Percentiles rank a stretch among this genome's conserved stretches.
Conservation (phyloP, 2,113 vertebrate genomes). For the Pseudorectes ferrugineus region DNA sequence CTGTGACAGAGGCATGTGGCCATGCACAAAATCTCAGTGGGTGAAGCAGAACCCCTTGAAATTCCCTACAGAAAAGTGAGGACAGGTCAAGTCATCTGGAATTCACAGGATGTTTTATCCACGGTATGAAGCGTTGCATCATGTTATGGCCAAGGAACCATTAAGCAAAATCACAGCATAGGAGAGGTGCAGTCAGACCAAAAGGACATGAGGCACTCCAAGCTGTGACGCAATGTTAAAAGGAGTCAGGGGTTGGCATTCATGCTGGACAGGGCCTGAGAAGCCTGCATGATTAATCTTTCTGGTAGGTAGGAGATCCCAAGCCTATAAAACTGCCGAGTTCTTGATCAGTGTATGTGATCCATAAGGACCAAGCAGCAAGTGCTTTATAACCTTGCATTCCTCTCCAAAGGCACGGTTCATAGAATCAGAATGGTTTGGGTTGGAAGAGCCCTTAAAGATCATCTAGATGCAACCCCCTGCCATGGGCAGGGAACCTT, state of each 20-base stretch:
- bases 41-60: neutral
- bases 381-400: neutral
- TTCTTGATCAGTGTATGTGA: neutral
- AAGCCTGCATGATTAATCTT: neutral
- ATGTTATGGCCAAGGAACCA: neutral
- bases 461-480: neutral
- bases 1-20: neutral
- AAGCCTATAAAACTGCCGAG: neutral
- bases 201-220: neutral
- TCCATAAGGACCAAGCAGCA: neutral
- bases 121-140: accelerated
- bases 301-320: neutral
- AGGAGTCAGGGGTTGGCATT: neutral
- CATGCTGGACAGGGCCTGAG: neutral
- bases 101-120: neutral
- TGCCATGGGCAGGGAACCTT: neutral
- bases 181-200: neutral
- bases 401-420: neutral
- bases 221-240: neutral
- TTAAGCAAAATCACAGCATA: neutral
- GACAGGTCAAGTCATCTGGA: neutral
- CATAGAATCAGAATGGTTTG: neutral
- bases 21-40: neutral
- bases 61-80: neutral
- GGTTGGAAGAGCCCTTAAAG: neutral